phyloP scores from a whole-genome alignment of 2,797 vertebrate genomes.

The Mionectes olivaceus region DNA sequence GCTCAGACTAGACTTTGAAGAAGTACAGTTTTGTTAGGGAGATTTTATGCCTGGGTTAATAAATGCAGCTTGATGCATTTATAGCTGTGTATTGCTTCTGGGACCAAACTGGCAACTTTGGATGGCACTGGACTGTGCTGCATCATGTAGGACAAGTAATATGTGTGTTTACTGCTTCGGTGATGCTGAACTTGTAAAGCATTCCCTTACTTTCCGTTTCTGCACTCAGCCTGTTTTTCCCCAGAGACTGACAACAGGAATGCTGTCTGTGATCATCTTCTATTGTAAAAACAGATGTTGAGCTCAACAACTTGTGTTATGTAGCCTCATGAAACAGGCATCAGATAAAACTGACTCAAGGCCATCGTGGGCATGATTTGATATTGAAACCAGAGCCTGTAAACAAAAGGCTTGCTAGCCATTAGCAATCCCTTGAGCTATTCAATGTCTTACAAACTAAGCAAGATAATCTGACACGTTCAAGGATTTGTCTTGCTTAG shows the following conservation, averaged over 20 bases:
- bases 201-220: not conserved
- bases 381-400: not conserved
- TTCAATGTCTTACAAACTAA: not conserved
- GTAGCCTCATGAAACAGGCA: not conserved
- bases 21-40: not conserved
- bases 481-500: not conserved
- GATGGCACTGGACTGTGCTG: not conserved
- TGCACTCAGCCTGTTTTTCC: not conserved
- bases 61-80: not conserved
- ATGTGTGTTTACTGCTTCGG: not conserved
- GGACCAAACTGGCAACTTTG: not conserved
- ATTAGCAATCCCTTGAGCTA: not conserved
- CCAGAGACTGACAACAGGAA: not conserved
- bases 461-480: not conserved
- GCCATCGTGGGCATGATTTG: not conserved
- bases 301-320: not conserved
- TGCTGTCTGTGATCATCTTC: not conserved
- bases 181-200: not conserved
- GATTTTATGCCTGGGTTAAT: not conserved
- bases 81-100: rapidly evolving
- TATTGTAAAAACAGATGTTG: not conserved
- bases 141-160: not conserved
- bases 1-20: not conserved
- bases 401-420: not conserved
- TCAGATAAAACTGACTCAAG: not conserved